A percentile compares a stretch with the other conserved stretches of the same genome.
Conservation (phyloP, 1,140 invertebrate genomes). For the Drosophila melanica region DNA sequence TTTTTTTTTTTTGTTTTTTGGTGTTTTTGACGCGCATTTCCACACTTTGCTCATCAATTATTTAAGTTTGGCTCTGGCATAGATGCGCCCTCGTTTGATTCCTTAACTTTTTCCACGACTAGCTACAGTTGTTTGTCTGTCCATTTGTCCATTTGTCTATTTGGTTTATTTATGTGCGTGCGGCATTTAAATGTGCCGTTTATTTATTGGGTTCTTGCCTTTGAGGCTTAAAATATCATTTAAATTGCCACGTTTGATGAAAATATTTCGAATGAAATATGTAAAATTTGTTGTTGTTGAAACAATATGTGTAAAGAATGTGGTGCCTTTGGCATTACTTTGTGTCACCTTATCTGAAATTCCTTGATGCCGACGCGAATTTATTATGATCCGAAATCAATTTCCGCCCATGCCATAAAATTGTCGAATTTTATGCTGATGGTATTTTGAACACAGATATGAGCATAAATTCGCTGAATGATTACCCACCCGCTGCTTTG, state of each 20-base stretch:
- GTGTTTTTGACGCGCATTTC: constrained; percentile 43
- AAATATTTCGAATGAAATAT: constrained; percentile 9
- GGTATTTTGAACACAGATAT: constrained; percentile 20
- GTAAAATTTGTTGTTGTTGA: constrained; percentile 3
- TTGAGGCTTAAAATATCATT: constrained; percentile 28
- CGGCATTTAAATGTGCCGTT: constrained; percentile 21
- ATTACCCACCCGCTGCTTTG: constrained; percentile 36
- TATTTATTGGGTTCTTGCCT: constrained; percentile 28
- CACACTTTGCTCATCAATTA: constrained; percentile 68
- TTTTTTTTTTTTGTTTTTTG: too few species aligned
- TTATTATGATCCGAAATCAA: constrained; percentile 28
- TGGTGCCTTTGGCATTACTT: not conserved
- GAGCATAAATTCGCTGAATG: constrained; percentile 25
- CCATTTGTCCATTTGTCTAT: constrained; percentile 20
- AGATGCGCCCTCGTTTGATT: constrained; percentile 26
- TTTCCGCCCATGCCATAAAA: constrained; percentile 19
- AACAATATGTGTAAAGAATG: not conserved
- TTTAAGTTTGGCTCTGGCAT: constrained; percentile 49
- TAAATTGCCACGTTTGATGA: constrained; percentile 3
- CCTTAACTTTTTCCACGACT: not conserved
- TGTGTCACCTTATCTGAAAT: constrained; percentile 11
- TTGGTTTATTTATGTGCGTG: constrained; percentile 36
- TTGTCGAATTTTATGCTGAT: constrained; percentile 16
- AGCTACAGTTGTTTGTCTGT: not conserved
- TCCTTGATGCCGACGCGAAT: not conserved